Evolutionary conservation across 2,797 vertebrate genomes (phyloP), one percentile per base, ranked within the genome.

Genomic region (Molossus alvarezi): DNA sequence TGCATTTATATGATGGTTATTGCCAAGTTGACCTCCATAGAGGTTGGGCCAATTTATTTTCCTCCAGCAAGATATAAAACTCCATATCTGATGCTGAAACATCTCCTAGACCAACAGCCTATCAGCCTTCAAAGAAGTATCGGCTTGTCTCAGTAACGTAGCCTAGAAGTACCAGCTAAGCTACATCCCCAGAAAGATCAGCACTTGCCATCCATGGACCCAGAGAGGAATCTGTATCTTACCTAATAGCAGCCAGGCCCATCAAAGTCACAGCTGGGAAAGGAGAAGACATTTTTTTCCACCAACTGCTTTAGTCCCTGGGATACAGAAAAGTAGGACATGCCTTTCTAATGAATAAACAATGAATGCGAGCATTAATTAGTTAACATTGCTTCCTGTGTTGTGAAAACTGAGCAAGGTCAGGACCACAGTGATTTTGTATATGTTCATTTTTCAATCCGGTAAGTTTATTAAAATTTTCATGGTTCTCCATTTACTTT

Each of bases 351-450:
- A 64, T 87, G 81, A 85, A 90, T 57, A 85, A 73, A 51, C 23
- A 86, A 88, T 81, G 37, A 85, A 81, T 89, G 33, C 76, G 69
- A 71, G 14, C 51, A 92, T 90, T 93, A 62, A 69, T 64, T 82
- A 53, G 27, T 85, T 86, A 86, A 79, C 21, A 64, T 75, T 91
- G 53, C 27, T 60, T 65, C 21, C 10, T 23, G 25, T 88, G 27
- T 72, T 86, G 27, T 27, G 13, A 94, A 90, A 90, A 29, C 65
- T 89, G 25, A 81, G 53, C 62, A 85, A 72, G 37, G 20, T 37
- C n/a, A 88, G 71, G 27, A 72, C 21, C 55, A 88, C 53, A 57
- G 12, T 90, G 73, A 48, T 88, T 92, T 91, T 77, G 55, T 82
- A 88, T 6, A 25, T 60, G 62, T 67, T 89, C 45, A 29, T 60